Evolutionary conservation across 2,888 invertebrate genomes (phyloP), one percentile per base, ranked within the genome.

Genomic region (Biston stratarius): DNA sequence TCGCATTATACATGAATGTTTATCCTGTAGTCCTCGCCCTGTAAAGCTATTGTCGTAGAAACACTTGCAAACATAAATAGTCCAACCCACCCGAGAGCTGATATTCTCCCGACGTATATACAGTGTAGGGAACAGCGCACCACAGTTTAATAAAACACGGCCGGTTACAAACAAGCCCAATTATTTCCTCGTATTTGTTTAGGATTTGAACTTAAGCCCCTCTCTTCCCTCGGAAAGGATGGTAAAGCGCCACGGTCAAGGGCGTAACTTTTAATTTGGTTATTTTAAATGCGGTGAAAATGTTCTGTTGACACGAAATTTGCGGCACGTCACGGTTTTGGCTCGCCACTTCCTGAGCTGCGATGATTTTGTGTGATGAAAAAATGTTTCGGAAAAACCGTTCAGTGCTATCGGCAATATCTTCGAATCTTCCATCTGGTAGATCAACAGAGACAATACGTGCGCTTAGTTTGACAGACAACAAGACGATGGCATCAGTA

Each of bases 171-270:
- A 69, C 67, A 66, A 53, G 61, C 63, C 58, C 71, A 70, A 73
- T 71, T 69, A 73, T 63, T 68, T 49, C 48, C 53, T 11, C 62
- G 70, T 71, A 70, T 73, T 73, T 73, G 67, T 69, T 70, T 70
- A 73, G 71, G 68, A 68, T 68, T 71, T 60, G 56, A 65, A 67
- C 69, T 63, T 44, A 64, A 67, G 47, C 66, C 66, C 33, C 61
- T 47, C 57, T 51, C 48, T 61, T 61, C 58, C 49, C 52, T 63
- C 53, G 55, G 59, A 42, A 58, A 52, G 61, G 64, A 47, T 62
- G 56, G 64, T 10, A 34, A 38, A 38, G 34, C 7, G 11, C 42
- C 55, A 59, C 59, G 56, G 61, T 52, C 66, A 56, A 61, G 60
- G 65, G 10, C 61, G 42, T 0, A 24, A 42, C 51, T 57, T 64